Conservation (phyloP, 2,797 vertebrate species). For the Loris lydekkerianus region DNA sequence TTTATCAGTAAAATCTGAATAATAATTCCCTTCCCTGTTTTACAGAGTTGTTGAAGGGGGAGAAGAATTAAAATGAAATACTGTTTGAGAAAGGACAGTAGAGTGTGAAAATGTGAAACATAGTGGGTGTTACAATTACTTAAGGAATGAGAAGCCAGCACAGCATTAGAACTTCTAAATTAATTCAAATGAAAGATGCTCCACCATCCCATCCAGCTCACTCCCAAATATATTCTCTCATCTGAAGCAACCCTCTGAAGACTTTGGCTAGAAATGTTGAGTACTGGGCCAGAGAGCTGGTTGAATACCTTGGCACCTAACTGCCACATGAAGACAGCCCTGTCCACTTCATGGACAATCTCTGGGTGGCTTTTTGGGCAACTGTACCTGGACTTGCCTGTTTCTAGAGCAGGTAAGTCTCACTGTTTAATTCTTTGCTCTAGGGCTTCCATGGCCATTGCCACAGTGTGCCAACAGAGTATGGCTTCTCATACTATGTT, state of each 20-base stretch:
- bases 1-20: slow-evolving; percentile 15
- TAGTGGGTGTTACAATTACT: not conserved
- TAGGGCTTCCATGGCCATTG: not conserved
- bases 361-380: not conserved
- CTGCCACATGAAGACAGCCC: not conserved
- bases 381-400: not conserved
- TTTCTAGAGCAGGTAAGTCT: not conserved
- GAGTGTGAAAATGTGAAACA: not conserved
- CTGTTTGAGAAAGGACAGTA: not conserved
- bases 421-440: not conserved
- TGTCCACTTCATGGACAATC: not conserved
- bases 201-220: not conserved
- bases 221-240: not conserved
- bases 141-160: not conserved
- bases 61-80: not conserved
- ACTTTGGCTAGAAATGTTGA: not conserved
- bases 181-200: not conserved
- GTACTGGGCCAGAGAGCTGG: not conserved
- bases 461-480: not conserved
- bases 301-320: not conserved
- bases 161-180: not conserved
- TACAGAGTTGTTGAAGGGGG: not conserved
- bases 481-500: not conserved
- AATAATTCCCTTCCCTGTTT: rapidly evolving
- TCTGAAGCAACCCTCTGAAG: not conserved